Evolutionary conservation across 2,888 invertebrate species (phyloP), one percentile per base, ranked within the genome.

Genomic region (Trilocha varians): DNA sequence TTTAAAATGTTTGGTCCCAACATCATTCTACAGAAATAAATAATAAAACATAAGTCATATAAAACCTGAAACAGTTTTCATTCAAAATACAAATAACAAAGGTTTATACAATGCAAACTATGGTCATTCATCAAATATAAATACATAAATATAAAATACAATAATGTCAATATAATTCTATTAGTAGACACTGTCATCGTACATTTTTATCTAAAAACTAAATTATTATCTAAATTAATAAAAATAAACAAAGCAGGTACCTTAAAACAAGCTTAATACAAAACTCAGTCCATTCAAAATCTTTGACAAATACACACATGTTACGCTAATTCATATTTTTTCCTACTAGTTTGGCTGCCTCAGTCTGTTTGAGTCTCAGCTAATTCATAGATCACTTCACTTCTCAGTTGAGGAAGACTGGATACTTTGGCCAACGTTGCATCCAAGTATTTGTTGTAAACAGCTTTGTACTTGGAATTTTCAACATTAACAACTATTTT

Each of bases 381-480:
- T 36, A 85, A 47, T 47, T 74, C 64, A 36, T 62, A 48, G 17
- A 84, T 69, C 17, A 60, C 52, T 41, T 72, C 69, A 13, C 88
- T 82, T 58, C 78, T 87, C n/a, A 93, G 70, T 59, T 92, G 91
- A 0, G 89, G 80, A 16, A 90, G 86, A 16, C 80, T 58, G 39
- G 93, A 89, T 15, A 93, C 90, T 73, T 89, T 91, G 47, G 88
- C 88, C 55, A 89, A 78, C 39, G 89, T 88, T 0, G 48, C 38
- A 35, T 74, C 71, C 34, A 57, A 75, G 65, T 93, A 94, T 75
- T 93, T 94, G 43, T 85, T 88, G 52, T 87, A 87, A 5, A 93
- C 89, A 1, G 91, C 88, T 62, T 92, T 90, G 53, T 89, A 88
- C 70, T 93, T 94, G 13, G 90, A 89, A 15, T 86, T 88, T 11